These are phyloP conservation scores for Mnemiopsis leidyi DNA, from an alignment of 37 sponge, comb jelly and placozoan species.

Conservation along the genomic window DNA sequence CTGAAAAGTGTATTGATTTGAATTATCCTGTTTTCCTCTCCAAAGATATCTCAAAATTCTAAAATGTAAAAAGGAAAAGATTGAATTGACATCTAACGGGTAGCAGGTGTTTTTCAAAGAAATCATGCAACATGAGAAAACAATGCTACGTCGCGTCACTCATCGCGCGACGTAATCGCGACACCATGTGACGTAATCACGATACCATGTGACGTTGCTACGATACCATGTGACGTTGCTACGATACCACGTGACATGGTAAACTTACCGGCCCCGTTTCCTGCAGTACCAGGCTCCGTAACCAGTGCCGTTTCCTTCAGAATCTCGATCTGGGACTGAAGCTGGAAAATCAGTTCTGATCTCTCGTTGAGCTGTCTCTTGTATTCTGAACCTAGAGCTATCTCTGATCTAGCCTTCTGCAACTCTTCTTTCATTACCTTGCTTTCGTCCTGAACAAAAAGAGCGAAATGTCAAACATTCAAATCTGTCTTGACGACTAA, in stretches of 20 bases:
- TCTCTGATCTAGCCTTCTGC: background rate
- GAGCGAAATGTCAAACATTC: background rate
- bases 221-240: background rate
- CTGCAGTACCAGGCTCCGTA: slow-evolving; percentile 3
- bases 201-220: background rate
- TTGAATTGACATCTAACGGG: too few relatives aligned
- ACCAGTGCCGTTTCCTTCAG: slow-evolving; percentile 52
- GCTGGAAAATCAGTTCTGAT: slow-evolving; percentile 13
- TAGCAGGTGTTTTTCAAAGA: too few relatives aligned
- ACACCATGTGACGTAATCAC: background rate
- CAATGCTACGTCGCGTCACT: too few relatives aligned
- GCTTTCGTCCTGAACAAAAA: background rate
- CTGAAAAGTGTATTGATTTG: too few relatives aligned
- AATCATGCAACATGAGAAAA: too few relatives aligned
- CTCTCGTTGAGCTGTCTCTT: slow-evolving; percentile 32
- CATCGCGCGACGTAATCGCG: background rate
- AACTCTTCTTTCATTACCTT: slow-evolving; percentile 8
- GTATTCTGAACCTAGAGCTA: background rate
- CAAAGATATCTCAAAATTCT: too few relatives aligned
- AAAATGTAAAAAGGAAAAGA: too few relatives aligned
- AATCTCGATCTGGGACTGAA: slow-evolving; percentile 43
- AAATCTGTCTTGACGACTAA: background rate
- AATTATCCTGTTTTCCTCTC: too few relatives aligned
- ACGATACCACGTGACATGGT: background rate
- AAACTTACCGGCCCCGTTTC: slow-evolving; percentile 27